Conservation (phyloP, 2,113 vertebrate genomes). For the Daubentonia madagascariensis region DNA sequence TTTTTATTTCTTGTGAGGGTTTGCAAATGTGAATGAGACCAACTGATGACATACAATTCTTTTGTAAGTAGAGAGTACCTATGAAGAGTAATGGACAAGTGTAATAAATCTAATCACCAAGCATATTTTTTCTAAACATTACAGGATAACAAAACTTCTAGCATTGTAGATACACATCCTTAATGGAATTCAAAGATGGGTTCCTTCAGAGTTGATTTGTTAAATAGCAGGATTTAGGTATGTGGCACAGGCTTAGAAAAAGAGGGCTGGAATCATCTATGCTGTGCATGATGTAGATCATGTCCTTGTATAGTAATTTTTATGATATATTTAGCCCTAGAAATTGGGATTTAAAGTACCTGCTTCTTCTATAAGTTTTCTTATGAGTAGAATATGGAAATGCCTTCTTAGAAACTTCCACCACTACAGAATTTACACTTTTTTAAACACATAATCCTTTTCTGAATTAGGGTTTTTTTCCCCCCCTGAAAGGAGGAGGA, state of each 20-base stretch:
- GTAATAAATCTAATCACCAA: neutral
- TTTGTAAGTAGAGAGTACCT: neutral
- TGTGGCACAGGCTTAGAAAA: neutral
- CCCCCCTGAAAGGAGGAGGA: neutral
- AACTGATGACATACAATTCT: neutral
- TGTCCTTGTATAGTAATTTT: neutral
- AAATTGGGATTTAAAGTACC: neutral
- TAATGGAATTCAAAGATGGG: neutral
- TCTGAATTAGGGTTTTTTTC: neutral
- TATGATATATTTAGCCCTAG: neutral
- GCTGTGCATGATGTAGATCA: neutral
- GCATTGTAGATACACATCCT: neutral
- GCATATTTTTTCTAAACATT: neutral
- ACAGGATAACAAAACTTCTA: neutral
- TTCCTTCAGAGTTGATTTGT: neutral
- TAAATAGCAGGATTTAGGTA: neutral
- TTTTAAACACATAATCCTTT: neutral
- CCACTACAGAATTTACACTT: neutral
- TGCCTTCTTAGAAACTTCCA: neutral
- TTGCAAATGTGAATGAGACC: neutral
- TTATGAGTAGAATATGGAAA: neutral
- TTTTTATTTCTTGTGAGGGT: neutral
- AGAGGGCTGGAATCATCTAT: neutral
- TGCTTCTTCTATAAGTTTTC: neutral
- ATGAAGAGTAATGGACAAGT: neutral